Percentiles rank a stretch among this genome's conserved stretches.
These are phyloP conservation scores for Leucophenga varia DNA, from an alignment of 1,140 invertebrate genomes.

Conservation along the genomic window DNA sequence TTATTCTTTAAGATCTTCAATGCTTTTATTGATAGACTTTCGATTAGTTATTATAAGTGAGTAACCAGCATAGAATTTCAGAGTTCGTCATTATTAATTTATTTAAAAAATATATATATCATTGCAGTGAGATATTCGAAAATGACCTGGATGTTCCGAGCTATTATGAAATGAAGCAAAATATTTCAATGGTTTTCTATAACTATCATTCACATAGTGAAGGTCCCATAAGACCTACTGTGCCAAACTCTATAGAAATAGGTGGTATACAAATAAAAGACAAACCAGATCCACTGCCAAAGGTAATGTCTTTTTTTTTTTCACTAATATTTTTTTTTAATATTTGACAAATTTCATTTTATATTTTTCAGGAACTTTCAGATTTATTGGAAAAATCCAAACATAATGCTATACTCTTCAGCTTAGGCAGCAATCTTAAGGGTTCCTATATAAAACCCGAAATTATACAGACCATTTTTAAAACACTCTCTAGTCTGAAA, in stretches of 20 bases:
- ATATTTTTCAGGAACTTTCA: slow-evolving; percentile 57
- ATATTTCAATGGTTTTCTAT: slow-evolving; percentile 21
- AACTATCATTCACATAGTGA: slow-evolving; percentile 29
- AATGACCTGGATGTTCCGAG: slow-evolving; percentile 10
- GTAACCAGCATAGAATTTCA: neutral
- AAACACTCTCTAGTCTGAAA: slow-evolving; percentile 56
- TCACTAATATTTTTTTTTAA: neutral
- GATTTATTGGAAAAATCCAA: slow-evolving; percentile 55
- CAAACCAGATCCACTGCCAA: slow-evolving; percentile 31
- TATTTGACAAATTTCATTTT: slow-evolving; percentile 17
- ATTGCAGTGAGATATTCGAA: slow-evolving; percentile 9
- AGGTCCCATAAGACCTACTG: slow-evolving; percentile 28
- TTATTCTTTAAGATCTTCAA: slow-evolving; percentile 1
- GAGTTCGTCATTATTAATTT: neutral
- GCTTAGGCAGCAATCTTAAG: slow-evolving; percentile 60
- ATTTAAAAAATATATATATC: neutral
- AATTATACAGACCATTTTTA: slow-evolving; percentile 46
- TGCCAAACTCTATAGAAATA: slow-evolving; percentile 47
- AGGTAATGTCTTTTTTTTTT: slow-evolving; percentile 23
- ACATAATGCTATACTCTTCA: slow-evolving; percentile 62
- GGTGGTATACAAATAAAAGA: slow-evolving; percentile 51
- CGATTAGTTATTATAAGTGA: slow-evolving; percentile 19
- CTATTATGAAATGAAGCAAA: slow-evolving; percentile 11
- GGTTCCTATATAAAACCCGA: slow-evolving; percentile 44
- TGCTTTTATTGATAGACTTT: neutral